phyloP scores from a whole-genome alignment of 2,113 vertebrate species.

The Otocyon megalotis region DNA sequence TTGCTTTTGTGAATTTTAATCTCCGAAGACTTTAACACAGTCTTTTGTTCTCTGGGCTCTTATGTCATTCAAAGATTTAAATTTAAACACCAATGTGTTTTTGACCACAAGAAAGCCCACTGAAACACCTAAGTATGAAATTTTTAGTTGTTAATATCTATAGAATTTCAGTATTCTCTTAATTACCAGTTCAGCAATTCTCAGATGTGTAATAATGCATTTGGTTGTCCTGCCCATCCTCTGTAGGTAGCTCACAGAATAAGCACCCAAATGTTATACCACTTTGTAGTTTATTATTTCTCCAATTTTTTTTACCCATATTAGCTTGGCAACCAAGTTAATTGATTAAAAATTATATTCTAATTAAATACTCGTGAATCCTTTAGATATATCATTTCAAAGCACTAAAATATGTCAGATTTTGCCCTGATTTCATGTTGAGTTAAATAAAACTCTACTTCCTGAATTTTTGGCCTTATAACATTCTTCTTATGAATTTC shows the following conservation, averaged over 20 bases:
- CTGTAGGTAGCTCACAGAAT: conserved; percentile 75
- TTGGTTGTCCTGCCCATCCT: conserved; percentile 83
- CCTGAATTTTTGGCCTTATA: conserved; percentile 70
- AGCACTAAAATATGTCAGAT: conserved; percentile 72
- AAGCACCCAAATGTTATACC: conserved; percentile 81
- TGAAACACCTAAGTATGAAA: conserved; percentile 60
- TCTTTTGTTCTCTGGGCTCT: conserved; percentile 74
- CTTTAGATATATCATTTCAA: conserved; percentile 81
- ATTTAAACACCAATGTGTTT: conserved; percentile 71
- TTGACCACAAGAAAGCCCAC: conserved; percentile 52
- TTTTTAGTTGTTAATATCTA: conserved; percentile 64
- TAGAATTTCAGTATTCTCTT: conserved; percentile 78
- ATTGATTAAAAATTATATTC: conserved; percentile 80
- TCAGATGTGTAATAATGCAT: conserved; percentile 73
- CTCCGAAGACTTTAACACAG: conserved; percentile 62
- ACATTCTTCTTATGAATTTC: conserved; percentile 73
- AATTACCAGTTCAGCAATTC: conserved; percentile 84
- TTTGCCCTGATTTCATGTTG: conserved; percentile 79
- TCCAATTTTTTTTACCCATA: conserved; percentile 50
- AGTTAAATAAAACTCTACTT: conserved; percentile 83
- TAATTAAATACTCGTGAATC: conserved; percentile 78
- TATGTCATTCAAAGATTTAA: conserved; percentile 66
- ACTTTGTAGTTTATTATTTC: conserved; percentile 80
- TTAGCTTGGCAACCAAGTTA: conserved; percentile 72
- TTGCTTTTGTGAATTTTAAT: conserved; percentile 73